Percentiles rank a stretch among this genome's conserved stretches.
Evolutionary conservation across 2,888 invertebrate genomes (phyloP).

Genomic region (Chalcis sispes): DNA sequence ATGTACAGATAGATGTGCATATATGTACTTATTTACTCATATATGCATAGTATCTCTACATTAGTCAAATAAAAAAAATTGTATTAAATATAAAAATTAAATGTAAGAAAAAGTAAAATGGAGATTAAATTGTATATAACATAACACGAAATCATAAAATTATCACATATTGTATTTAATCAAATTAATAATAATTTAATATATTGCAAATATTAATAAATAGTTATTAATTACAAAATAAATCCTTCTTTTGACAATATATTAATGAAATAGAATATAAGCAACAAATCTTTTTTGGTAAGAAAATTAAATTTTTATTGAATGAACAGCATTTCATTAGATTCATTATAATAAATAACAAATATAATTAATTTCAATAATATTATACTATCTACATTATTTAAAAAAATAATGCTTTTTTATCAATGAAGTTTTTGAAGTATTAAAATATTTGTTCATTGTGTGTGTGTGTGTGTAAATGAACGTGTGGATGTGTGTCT

Average conservation of each 20-base stretch:
- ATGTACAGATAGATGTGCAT: constrained; percentile 34
- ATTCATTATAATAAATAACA: constrained; percentile 44
- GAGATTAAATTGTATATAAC: constrained; percentile 69
- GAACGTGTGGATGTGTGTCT: too few species aligned
- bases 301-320: constrained; percentile 45
- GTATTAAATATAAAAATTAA: constrained; percentile 51
- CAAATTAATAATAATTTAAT: constrained; percentile 72
- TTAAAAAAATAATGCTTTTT: not conserved
- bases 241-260: constrained; percentile 5
- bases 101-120: constrained; percentile 55
- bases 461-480: too few species aligned
- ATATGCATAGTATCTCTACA: constrained; percentile 21
- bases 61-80: constrained; percentile 34
- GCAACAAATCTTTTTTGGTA: constrained; percentile 7
- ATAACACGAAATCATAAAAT: constrained; percentile 67
- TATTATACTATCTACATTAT: not conserved
- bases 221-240: constrained; percentile 41
- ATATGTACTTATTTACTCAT: constrained; percentile 4
- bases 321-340: constrained; percentile 20
- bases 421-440: not conserved
- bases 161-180: constrained; percentile 72
- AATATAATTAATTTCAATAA: constrained; percentile 32
- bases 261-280: constrained; percentile 8
- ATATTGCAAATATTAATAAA: constrained; percentile 71
- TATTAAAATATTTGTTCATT: not conserved